Conservation (phyloP, 2,113 vertebrate genomes). For the Chiloscyllium plagiosum region DNA sequence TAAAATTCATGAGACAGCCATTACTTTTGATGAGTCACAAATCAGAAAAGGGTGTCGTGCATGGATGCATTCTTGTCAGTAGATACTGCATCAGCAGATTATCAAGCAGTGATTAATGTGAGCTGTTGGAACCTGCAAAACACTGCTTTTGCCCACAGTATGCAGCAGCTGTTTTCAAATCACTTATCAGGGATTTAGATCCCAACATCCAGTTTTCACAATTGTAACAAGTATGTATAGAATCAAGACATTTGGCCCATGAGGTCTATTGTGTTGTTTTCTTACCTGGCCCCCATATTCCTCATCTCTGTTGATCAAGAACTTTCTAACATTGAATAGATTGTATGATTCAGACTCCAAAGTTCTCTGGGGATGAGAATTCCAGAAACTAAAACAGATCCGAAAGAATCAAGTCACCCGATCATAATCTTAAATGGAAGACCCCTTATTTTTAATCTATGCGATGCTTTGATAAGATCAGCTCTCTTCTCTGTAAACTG, state of each 20-base stretch:
- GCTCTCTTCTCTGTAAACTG: no score
- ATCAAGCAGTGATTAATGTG: not conserved
- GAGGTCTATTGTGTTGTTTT: not conserved
- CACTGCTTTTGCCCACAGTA: not conserved
- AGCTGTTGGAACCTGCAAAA: not conserved
- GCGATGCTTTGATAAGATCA: no score
- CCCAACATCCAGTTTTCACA: not conserved
- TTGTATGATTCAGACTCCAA: no score
- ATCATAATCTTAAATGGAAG: no score
- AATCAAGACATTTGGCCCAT: not conserved
- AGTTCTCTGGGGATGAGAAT: no score
- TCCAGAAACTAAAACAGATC: no score
- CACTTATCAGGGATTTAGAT: not conserved
- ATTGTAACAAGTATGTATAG: not conserved
- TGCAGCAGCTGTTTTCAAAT: not conserved
- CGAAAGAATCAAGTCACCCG: no score
- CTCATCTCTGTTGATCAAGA: not conserved
- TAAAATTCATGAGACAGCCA: not conserved
- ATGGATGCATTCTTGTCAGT: not conserved
- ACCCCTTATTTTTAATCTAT: no score
- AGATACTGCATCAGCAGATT: not conserved
- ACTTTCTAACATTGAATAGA: not conserved
- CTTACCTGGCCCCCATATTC: not conserved
- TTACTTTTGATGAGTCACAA: not conserved
- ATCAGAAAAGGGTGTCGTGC: not conserved